A percentile compares a stretch with the other conserved stretches of the same genome.
These are phyloP conservation scores for Mobula hypostoma DNA, from an alignment of 2,113 vertebrate species.

Conservation along the genomic window DNA sequence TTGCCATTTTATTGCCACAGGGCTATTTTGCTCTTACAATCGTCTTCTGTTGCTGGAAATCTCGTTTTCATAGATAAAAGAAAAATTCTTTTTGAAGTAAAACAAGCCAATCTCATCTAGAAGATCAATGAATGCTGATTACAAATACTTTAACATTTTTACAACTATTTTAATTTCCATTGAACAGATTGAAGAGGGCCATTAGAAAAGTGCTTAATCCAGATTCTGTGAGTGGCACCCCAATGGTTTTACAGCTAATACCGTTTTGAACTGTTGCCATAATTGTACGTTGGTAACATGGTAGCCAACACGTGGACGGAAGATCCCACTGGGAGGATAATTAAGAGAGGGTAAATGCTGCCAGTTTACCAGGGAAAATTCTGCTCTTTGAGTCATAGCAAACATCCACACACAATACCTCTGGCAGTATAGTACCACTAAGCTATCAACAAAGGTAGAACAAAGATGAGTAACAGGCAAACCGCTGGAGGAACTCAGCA, in stretches of 20 bases:
- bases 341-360: background rate
- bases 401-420: background rate
- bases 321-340: background rate
- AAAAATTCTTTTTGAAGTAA: background rate
- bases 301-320: background rate
- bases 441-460: background rate
- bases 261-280: background rate
- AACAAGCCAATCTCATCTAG: background rate
- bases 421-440: background rate
- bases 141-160: background rate
- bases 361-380: background rate
- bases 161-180: background rate
- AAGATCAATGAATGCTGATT: too few species aligned
- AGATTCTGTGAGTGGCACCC: background rate
- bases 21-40: background rate
- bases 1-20: constrained; percentile 5
- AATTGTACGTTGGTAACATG: background rate
- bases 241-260: background rate
- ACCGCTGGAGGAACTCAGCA: too few species aligned
- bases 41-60: background rate
- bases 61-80: background rate
- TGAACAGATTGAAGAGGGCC: background rate
- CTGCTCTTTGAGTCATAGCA: background rate
- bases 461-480: too few species aligned
- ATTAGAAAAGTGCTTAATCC: background rate